Evolutionary conservation across 1,140 invertebrate genomes (phyloP).

Genomic region (Pachypsylla venusta): DNA sequence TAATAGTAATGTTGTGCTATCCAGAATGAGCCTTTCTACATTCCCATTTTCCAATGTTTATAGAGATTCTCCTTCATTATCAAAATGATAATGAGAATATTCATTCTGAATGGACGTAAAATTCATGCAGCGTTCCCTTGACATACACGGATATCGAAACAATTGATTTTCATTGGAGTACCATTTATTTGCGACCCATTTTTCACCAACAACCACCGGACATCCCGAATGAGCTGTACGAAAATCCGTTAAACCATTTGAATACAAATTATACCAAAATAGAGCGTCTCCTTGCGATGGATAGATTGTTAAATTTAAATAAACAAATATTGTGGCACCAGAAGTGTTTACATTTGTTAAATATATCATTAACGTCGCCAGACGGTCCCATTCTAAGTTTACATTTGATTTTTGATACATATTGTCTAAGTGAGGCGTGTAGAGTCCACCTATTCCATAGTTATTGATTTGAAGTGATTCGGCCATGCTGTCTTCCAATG

Average conservation of each 20-base stretch:
- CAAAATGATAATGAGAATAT: too few relatives aligned
- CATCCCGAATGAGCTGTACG: not conserved
- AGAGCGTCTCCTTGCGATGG: not conserved
- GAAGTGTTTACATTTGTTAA: not conserved
- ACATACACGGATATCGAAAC: not conserved
- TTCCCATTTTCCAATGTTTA: too few relatives aligned
- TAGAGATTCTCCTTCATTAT: too few relatives aligned
- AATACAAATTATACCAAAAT: not conserved
- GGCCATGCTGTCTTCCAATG: not conserved
- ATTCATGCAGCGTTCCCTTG: too few relatives aligned
- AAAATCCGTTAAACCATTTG: not conserved
- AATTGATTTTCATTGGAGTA: not conserved
- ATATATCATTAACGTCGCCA: not conserved
- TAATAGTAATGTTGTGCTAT: too few relatives aligned
- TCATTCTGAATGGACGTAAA: too few relatives aligned
- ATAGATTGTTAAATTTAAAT: not conserved
- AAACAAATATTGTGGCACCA: not conserved
- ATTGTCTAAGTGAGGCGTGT: not conserved
- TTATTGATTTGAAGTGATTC: not conserved
- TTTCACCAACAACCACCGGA: not conserved
- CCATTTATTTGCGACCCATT: not conserved
- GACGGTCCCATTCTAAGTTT: not conserved
- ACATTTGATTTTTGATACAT: not conserved
- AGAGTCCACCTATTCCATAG: not conserved
- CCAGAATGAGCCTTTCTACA: too few relatives aligned